phyloP scores from a whole-genome alignment of 2,113 vertebrate genomes.

The Coregonus clupeaformis region DNA sequence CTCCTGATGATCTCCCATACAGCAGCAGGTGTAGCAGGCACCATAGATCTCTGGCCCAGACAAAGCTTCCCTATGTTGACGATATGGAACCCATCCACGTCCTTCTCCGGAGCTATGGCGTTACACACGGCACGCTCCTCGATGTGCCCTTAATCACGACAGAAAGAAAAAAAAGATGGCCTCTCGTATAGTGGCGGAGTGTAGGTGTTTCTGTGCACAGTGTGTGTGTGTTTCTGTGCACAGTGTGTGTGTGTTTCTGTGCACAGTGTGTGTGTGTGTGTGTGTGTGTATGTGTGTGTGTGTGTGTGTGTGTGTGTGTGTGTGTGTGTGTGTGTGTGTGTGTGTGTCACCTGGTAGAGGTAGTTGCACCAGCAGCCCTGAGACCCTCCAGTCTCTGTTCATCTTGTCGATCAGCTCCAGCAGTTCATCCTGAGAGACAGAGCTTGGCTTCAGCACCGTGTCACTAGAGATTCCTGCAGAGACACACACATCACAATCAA shows the following conservation, averaged over 20 bases:
- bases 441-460: conserved; percentile 80
- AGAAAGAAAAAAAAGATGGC: no score
- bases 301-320: background rate
- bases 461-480: conserved; percentile 80
- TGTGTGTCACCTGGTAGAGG: conserved; percentile 75
- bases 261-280: background rate
- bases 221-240: background rate
- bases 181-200: background rate
- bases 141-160: conserved; percentile 78
- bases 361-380: conserved; percentile 87
- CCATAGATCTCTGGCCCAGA: conserved; percentile 84
- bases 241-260: background rate
- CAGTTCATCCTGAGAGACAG: conserved; percentile 86
- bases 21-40: conserved; percentile 88
- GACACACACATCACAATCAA: background rate
- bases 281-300: conserved; percentile 11
- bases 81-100: conserved; percentile 92
- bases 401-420: conserved; percentile 81
- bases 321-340: no score
- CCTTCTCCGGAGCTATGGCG: conserved; percentile 85
- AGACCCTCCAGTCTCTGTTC: conserved; percentile 86
- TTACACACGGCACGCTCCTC: conserved; percentile 86
- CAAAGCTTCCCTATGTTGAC: conserved; percentile 89
- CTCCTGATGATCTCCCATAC: conserved; percentile 92
- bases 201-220: background rate